Evolutionary conservation across 2,888 invertebrate genomes (phyloP), one percentile per base, ranked within the genome.

Genomic region (Drosophila nr. medialis): DNA sequence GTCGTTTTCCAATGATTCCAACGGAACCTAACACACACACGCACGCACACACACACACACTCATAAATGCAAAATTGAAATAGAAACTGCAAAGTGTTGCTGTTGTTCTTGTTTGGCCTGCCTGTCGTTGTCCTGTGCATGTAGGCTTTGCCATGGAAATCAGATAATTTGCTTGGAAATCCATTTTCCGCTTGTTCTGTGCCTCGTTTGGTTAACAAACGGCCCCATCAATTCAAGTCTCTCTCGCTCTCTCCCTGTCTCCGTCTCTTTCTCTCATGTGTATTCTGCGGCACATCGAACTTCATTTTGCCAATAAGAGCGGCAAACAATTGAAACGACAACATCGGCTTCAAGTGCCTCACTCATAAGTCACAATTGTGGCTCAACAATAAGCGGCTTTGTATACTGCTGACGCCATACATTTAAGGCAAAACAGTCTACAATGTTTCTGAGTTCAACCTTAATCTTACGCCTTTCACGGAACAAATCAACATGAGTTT

Each of bases 91-190:
- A 81, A 74, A 83, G 77, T 64, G 69, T 48, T 72, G 53, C 59
- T 67, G 67, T 49, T 75, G 81, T 29, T 71, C 64, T 59, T 66
- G 69, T 67, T 66, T 63, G 64, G 69, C 24, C 50, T 51, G 61
- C 54, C 61, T 61, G 50, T 42, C 66, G 56, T 45, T 48, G 49
- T 66, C 58, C 65, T 58, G 21, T 49, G 38, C 40, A 51, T 36
- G 51, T 70, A 60, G 67, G 58, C 78, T 69, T 60, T 64, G 63
- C 54, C 50, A 68, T 72, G 78, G 62, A 65, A 66, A 72, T 74
- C 86, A 83, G 83, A 83, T 90, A 86, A 90, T 90, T 88, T 91
- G 91, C 91, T 90, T 86, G 80, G 81, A 83, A 83, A 89, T 88
- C 90, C 90, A 91, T 90, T 91, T 91, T 88, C 85, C 86, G 89